A percentile compares a stretch with the other conserved stretches of the same genome.
Evolutionary conservation across 2,113 vertebrate genomes (phyloP).

Genomic region (Ranitomeya variabilis): DNA sequence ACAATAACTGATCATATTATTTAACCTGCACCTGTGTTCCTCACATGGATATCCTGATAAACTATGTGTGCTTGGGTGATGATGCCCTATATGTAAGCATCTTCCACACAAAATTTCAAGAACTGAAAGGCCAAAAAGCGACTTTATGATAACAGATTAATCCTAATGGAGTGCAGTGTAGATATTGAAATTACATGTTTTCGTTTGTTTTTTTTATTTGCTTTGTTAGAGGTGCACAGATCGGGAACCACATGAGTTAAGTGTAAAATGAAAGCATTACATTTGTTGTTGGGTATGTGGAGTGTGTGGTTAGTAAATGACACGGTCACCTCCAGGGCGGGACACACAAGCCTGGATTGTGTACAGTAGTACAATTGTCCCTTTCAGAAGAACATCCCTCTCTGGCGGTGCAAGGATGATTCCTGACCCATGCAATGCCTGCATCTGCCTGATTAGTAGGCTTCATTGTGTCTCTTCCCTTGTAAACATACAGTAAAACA

Average conservation of each 20-base stretch:
- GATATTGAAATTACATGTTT: no score
- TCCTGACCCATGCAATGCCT: constrained; percentile 1
- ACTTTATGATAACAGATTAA: no score
- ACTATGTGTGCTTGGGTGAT: no score
- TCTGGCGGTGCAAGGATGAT: constrained; percentile 20
- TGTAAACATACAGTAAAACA: constrained; percentile 8
- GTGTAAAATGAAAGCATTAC: not conserved
- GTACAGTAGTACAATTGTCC: constrained; percentile 6
- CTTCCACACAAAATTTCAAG: no score
- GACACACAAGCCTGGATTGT: constrained; percentile 22
- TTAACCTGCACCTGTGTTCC: no score
- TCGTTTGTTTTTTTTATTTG: not conserved
- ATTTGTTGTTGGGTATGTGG: not conserved
- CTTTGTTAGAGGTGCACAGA: not conserved
- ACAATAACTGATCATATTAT: no score
- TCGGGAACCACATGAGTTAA: not conserved
- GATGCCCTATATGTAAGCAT: no score
- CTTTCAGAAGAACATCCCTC: not conserved
- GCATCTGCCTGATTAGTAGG: not conserved
- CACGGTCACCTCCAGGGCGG: not conserved
- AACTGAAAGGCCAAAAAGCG: no score
- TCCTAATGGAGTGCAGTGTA: no score
- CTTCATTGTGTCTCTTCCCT: not conserved
- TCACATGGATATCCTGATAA: no score
- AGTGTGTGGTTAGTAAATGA: not conserved